Base-by-base conservation (phyloP, 2,797 vertebrate genomes). In the Sebastes goodei region DNA sequence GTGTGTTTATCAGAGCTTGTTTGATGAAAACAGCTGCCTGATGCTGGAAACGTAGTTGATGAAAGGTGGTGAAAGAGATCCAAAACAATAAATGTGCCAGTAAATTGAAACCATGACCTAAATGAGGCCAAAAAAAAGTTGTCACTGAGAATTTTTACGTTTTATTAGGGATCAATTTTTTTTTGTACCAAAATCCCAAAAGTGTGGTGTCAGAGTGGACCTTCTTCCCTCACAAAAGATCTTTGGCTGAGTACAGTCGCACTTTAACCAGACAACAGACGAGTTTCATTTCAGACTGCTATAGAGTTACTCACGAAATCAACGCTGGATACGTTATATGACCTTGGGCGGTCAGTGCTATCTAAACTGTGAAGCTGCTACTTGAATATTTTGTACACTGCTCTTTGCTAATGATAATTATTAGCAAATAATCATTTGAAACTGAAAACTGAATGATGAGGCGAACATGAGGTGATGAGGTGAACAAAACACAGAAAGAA, bases 221-320 rank as follows among this genome's bases (percentile, higher is more conserved):
- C 30, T 11, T 21, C 30, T 61, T 61, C 27, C 17, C 30, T 5
- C 7, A 63, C 61, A 8, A 25, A 64, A 64, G 33, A 38, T 63
- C 33, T 63, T 38, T 38, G 35, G 35, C 35, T 38, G 35, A 38
- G 35, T 38, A 38, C 35, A 1, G 35, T 38, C 11, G 5, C 2
- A 17, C 23, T 35, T 23, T 33, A 33, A 38, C 7, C 7, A 55
- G 7, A 17, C 21, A 57, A 17, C 15, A 30, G 35, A 38, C 12
- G 12, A 38, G 35, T 38, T 38, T 38, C 11, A 15, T n/a, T 49
- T 49, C 3, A 25, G 33, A 0, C 20, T 46, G 23, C 14, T 23
- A 7, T 10, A 15, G 32, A 9, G 7, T 7, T 49, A 17, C 46
- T 49, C 46, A 9, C 2, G 0, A 42, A 15, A 42, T 17, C 0